Evolutionary conservation across 2,113 vertebrate species (phyloP).

Genomic region (Phylloscopus whistleri): DNA sequence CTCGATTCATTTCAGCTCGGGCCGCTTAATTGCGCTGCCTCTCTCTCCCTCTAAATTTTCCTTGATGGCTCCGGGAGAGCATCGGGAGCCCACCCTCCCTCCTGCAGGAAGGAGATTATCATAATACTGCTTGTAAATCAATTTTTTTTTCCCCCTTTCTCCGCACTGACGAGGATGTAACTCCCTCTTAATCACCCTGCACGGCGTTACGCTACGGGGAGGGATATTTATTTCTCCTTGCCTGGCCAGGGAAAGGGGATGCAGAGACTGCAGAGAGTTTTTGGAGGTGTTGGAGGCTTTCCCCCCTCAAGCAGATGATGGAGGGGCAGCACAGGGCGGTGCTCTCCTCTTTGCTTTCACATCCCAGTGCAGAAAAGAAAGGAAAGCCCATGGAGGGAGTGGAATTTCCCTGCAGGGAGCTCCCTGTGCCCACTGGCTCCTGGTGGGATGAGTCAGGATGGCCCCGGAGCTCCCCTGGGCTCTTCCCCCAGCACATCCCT

Average conservation of each 20-base stretch:
- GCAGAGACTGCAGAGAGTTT: neutral
- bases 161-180: constrained; percentile 67
- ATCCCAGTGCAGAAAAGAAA: neutral
- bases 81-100: constrained; percentile 44
- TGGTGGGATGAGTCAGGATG: neutral
- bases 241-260: neutral
- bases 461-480: neutral
- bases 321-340: neutral
- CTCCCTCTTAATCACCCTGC: constrained; percentile 70
- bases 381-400: neutral
- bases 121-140: constrained; percentile 74
- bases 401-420: neutral
- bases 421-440: neutral
- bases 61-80: constrained; percentile 37
- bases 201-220: neutral
- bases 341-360: neutral
- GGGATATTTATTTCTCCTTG: neutral
- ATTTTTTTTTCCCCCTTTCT: constrained; percentile 40
- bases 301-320: too few species aligned
- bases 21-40: constrained; percentile 44
- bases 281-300: neutral
- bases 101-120: constrained; percentile 66
- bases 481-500: neutral
- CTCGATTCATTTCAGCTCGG: constrained; percentile 56
- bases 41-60: constrained; percentile 30